Evolutionary conservation across 2,797 vertebrate genomes (phyloP), one percentile per base, ranked within the genome.

Genomic region (Philypnodon macrostomus): DNA sequence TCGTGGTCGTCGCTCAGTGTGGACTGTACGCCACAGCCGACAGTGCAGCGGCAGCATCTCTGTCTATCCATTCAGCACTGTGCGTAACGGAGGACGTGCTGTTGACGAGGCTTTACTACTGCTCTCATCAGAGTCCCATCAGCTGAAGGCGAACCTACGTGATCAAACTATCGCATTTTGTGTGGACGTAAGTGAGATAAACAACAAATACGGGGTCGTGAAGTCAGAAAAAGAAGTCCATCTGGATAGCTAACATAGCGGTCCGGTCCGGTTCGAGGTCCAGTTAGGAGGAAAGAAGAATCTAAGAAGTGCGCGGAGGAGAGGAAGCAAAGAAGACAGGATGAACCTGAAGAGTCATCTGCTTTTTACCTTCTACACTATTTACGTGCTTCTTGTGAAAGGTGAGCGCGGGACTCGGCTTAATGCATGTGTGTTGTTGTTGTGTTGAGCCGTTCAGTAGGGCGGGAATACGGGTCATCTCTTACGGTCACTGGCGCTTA

Each of bases 321-420:
- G 58, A 55, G 51, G 41, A 41, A 7, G 45, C 27, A 63, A 13
- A 42, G 53, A 52, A 51, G 74, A 42, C 76, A 87, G 80, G 77
- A 88, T 88, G 87, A 83, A 84, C 58, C 67, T 80, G 67, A 85
- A 87, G 59, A 82, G 64, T 60, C 62, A 84, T 79, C 56, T 87
- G 63, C 57, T 86, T 77, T 83, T 88, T 71, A 87, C 79, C 59
- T 81, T 88, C 77, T 88, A 81, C 78, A 79, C 83, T 59, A 55
- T 87, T 58, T 84, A 82, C 39, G 85, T 83, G 78, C 85, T 87
- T 70, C 81, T 87, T 71, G 74, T 83, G 11, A 87, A 87, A 88
- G 87, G 87, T 88, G 73, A 85, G 84, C 14, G n/a, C 19, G 51
- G 58, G 48, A 36, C 27, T 40, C 16, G 39, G 70, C 42, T 50